phyloP scores from a whole-genome alignment of 2,797 vertebrate genomes.

The Carduelis carduelis region DNA sequence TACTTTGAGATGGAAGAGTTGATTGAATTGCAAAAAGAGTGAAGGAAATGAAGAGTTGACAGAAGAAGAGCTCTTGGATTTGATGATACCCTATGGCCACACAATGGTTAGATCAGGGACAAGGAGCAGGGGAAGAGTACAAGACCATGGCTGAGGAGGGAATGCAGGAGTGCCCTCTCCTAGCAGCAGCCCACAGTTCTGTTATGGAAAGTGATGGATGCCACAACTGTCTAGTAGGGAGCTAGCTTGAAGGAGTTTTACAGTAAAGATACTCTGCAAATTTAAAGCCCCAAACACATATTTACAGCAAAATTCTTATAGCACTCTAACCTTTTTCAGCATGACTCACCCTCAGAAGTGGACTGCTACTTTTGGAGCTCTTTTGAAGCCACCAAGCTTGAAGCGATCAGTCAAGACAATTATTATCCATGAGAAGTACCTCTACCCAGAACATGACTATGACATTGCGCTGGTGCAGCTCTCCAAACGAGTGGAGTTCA shows the following conservation, averaged over 20 bases:
- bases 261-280: background rate
- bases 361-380: constrained; percentile 75
- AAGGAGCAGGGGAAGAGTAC: background rate
- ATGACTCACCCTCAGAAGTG: constrained; percentile 65
- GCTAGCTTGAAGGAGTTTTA: background rate
- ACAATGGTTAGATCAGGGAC: background rate
- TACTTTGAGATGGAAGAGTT: background rate
- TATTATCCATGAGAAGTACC: constrained; percentile 73
- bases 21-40: background rate
- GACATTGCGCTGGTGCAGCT: constrained; percentile 77
- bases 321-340: constrained; percentile 49
- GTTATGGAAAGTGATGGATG: background rate
- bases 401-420: constrained; percentile 63
- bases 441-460: constrained; percentile 58
- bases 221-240: background rate
- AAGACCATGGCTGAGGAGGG: background rate
- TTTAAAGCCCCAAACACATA: background rate
- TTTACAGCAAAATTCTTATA: background rate
- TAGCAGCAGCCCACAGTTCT: background rate
- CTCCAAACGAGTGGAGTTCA: constrained; percentile 67
- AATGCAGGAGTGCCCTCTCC: background rate
- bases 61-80: background rate
- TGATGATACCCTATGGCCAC: background rate
- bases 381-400: constrained; percentile 62
- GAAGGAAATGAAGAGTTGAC: background rate